These are phyloP conservation scores for Aphis craccivora DNA, from an alignment of 1,140 invertebrate species.

Conservation along the genomic window DNA sequence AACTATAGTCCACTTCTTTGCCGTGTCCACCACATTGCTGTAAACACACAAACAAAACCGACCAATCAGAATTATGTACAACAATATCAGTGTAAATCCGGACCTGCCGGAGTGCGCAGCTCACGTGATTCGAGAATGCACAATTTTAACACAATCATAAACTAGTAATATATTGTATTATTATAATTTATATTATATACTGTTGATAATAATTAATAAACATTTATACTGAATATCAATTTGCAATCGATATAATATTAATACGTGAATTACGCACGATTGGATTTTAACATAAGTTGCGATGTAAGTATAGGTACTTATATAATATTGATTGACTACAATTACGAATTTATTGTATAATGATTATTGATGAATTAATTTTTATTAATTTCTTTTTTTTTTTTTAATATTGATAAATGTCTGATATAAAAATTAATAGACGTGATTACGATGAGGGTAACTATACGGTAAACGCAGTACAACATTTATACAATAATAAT, in stretches of 20 bases:
- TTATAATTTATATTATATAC: neutral
- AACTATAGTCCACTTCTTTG: slow-evolving; percentile 68
- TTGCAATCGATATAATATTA: neutral
- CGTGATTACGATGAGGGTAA: neutral
- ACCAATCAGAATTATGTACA: neutral
- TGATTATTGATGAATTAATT: neutral
- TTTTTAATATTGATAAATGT: neutral
- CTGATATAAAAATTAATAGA: neutral
- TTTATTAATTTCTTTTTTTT: neutral
- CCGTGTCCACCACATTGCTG: slow-evolving; percentile 69
- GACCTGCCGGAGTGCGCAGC: neutral
- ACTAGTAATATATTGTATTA: neutral
- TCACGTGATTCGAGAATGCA: neutral
- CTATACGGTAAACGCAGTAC: no score
- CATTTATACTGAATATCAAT: neutral
- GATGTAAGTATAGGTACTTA: neutral
- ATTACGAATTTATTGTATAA: neutral
- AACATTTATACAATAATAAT: no score
- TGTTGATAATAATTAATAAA: neutral
- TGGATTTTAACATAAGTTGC: neutral
- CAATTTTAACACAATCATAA: neutral
- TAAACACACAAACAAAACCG: slow-evolving; percentile 62
- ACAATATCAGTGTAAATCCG: neutral
- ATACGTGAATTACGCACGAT: neutral
- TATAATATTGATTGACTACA: neutral